Evolutionary conservation across 1,140 invertebrate genomes (phyloP).

Genomic region (Drosophila melanica): DNA sequence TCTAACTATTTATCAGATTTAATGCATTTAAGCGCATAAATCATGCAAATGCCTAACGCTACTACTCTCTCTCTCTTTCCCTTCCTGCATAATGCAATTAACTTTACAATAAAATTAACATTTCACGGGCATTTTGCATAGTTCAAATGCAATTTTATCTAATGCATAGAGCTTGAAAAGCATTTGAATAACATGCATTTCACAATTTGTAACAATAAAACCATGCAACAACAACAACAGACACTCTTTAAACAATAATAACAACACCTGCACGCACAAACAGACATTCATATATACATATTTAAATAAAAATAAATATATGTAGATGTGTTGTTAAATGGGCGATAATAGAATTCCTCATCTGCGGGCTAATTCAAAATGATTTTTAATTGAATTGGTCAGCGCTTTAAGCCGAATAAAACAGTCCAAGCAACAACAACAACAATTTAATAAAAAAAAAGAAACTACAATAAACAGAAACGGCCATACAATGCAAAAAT

Average conservation of each 20-base stretch:
- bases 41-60: constrained; percentile 7
- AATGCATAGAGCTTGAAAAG: constrained; percentile 42
- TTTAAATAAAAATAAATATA: background rate
- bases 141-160: constrained; percentile 44
- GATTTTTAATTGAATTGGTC: constrained; percentile 59
- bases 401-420: constrained; percentile 37
- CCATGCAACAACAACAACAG: constrained; percentile 13
- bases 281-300: background rate
- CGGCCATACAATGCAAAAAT: constrained; percentile 38
- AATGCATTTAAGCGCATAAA: constrained; percentile 10
- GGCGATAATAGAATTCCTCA: constrained; percentile 22
- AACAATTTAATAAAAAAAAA: background rate
- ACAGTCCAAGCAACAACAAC: constrained; percentile 13
- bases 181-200: constrained; percentile 49
- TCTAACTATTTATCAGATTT: constrained; percentile 16
- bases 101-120: constrained; percentile 52
- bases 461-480: constrained; percentile 16
- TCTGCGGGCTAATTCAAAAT: constrained; percentile 45
- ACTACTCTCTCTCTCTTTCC: background rate
- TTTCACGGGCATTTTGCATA: constrained; percentile 35
- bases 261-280: constrained; percentile 6
- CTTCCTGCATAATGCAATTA: constrained; percentile 33
- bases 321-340: background rate
- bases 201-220: constrained; percentile 58
- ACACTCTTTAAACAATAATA: constrained; percentile 1